Evolutionary conservation across 2,797 vertebrate genomes (phyloP), one percentile per base, ranked within the genome.

Genomic region (Muraenolepis orangiensis): DNA sequence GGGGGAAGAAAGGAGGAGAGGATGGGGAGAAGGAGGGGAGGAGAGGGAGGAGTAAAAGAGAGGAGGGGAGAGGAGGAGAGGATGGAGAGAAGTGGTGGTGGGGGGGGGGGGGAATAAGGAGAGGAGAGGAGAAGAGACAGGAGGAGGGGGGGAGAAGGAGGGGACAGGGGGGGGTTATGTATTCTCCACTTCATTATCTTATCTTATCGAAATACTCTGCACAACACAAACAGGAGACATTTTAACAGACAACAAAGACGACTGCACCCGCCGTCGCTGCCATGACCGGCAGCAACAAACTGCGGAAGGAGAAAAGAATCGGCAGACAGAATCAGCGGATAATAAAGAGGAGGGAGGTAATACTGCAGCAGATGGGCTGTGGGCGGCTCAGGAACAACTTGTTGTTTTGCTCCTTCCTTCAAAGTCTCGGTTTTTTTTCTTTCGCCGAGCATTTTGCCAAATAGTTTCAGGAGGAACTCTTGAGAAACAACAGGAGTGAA

Each of bases 321-420:
- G 86, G 88, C 82, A 86, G 88, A 85, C 90, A 92, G 86, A 84
- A 91, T 89, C 84, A 88, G 87, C 86, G 86, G 88, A 91, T 93
- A 92, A 89, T 92, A 93, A 93, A 90, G 90, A 23, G 51, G 57
- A 61, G 88, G 88, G 89, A 91, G 91, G 93, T 90, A 93, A 92
- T 93, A 93, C 86, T 87, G 84, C 88, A 90, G 92, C 94, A 94
- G 94, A 94, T 94, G 93, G 93, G 91, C 87, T 91, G 94, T 94
- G 94, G 93, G 93, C 91, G 93, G 92, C 86, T 93, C 90, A 92
- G 92, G 90, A 90, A 90, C 87, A 86, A 92, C 90, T 92, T 93
- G 91, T 93, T 92, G 91, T 93, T 93, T 93, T 92, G 93, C 89
- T 88, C 92, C 88, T 86, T 88, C 92, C 88, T 86, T 89, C 93